Evolutionary conservation across 1,140 invertebrate genomes (phyloP), one percentile per base, ranked within the genome.

Genomic region (Drosophila persimilis): DNA sequence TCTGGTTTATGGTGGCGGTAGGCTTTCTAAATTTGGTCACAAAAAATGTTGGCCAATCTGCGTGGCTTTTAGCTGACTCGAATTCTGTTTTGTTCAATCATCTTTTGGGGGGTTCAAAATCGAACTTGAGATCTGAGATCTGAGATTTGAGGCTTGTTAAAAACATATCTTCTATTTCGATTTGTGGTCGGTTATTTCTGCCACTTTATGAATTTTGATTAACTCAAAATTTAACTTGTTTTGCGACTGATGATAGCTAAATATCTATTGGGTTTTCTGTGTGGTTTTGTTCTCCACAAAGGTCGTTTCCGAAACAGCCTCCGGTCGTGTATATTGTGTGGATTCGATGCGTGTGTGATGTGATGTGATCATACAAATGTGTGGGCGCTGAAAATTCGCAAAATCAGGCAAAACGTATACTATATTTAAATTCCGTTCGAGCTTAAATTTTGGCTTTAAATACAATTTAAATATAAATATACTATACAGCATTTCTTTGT

Each of bases 21-120:
- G 72, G 77, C 80, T 86, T 77, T 86, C 80, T 86, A 67, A 77
- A 84, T 84, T 84, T 84, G 80, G 80, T n/a, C 55, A 55, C 62
- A 64, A 50, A 64, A 50, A 50, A 39, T 69, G 20, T 20, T 65
- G 60, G 35, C 26, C 64, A 64, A 39, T 39, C 9, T 63, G 59
- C 39, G 29, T 48, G 8, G 43, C 65, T 65, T 39, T 39, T 31
- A 50, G 44, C 50, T 35, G 63, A 45, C 51, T 50, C 51, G 35
- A 26, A 43, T 57, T 69, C 64, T 57, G 35, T 35, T 44, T 54
- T 69, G 45, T 70, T 69, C n/a, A 11, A 13, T 26, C 20, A 57
- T 48, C 64, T 70, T 69, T 7, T 8, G 66, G 45, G 56, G 43
- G 31, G 35, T 35, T 69, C 53, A 54, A 41, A 41, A 52, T 62